A percentile compares a stretch with the other conserved stretches of the same genome.
phyloP scores from a whole-genome alignment of 2,888 invertebrate species.

The Pterobdella sp. region DNA sequence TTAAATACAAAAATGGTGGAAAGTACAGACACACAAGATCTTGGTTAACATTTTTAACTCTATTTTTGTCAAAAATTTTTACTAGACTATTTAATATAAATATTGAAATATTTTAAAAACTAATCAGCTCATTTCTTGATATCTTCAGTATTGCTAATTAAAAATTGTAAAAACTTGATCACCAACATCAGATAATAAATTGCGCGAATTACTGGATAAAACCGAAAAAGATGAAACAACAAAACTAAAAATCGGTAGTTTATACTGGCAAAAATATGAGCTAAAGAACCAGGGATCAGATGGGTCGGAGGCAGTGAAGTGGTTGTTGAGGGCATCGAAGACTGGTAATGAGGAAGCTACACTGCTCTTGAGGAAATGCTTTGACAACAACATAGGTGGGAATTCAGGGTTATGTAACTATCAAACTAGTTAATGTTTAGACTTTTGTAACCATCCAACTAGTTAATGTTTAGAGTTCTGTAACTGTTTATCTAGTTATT shows the following conservation, averaged over 20 bases:
- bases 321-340: conserved; percentile 84
- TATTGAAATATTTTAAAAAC: not conserved
- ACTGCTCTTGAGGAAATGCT: conserved; percentile 58
- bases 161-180: not conserved
- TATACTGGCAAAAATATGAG: conserved; percentile 17
- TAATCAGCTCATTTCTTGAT: not conserved
- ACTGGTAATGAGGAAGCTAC: conserved; percentile 83
- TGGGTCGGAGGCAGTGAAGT: conserved; percentile 68
- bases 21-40: not conserved
- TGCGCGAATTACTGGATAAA: not conserved
- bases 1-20: too few relatives aligned
- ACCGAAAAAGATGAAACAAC: conserved; percentile 37
- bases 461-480: too few relatives aligned
- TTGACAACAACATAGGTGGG: conserved; percentile 42
- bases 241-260: conserved; percentile 39
- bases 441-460: too few relatives aligned
- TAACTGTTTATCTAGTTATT: too few relatives aligned
- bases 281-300: conserved; percentile 9
- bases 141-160: not conserved
- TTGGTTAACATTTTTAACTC: too few relatives aligned
- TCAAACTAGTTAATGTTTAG: too few relatives aligned
- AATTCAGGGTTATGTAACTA: too few relatives aligned
- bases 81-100: not conserved
- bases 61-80: too few relatives aligned
- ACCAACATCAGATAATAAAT: not conserved